Evolutionary conservation across 2,888 invertebrate genomes (phyloP), one percentile per base, ranked within the genome.

Genomic region (Parnassius smintheus): DNA sequence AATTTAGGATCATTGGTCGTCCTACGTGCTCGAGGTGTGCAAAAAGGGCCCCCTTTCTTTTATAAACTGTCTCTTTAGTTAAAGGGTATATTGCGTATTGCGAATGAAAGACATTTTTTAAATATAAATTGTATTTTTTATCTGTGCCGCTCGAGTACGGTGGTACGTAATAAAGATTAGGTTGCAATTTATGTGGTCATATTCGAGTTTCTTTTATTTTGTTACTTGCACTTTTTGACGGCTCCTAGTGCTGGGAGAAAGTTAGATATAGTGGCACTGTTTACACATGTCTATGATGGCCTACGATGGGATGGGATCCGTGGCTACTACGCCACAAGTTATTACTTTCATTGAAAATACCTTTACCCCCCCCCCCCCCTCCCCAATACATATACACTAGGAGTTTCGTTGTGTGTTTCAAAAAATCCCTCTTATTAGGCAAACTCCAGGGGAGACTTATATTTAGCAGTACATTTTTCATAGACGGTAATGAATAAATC

Each of bases 1-100:
- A 91, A 91, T 91, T 91, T 89, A 88, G 82, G 88, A 86, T 88
- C 90, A 90, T 91, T 91, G 88, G 83, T 71, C 77, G 63, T 73
- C 69, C 71, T 80, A 84, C 85, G 85, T 85, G 83, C 78, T 71
- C 59, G 71, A 78, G 81, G 78, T 81, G 71, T 66, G 75, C 61
- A 55, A 72, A 68, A 68, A 67, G 66, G 73, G 75, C 70, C 72
- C 69, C 72, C 71, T 73, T 76, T 68, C 74, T 76, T 71, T 35
- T 66, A 72, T 70, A 71, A 75, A 74, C 72, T 83, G 83, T 84
- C 83, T 80, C 78, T 75, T 78, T 81, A 80, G 66, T 68, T 69
- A 83, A 83, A 80, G 77, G 80, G 80, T 71, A 74, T 75, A 74
- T 76, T 78, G 73, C 68, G 76, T 73, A 78, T 73, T 72, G 74